Base-by-base conservation (phyloP, 2,888 invertebrate genomes). In the Lithophane ornitopus region DNA sequence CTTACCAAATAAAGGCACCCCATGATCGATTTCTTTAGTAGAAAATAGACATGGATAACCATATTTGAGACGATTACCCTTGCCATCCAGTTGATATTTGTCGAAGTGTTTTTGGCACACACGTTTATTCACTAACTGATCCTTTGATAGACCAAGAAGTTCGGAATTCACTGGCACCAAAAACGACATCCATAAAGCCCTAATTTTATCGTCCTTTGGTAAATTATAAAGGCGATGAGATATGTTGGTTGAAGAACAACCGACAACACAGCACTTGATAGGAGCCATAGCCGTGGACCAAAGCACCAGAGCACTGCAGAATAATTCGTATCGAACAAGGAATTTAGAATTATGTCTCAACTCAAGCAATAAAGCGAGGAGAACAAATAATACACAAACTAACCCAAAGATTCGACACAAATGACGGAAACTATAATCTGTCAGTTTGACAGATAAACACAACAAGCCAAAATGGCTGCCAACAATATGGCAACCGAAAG, bases 171-270 rank as follows among this genome's bases (percentile, higher is more conserved):
- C 39, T 19, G 73, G 19, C 26, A 73, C 46, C 28, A 62, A 62
- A 39, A 58, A 73, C 12, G 66, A 66, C 56, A 66, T 46, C 66
- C 72, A 73, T 49, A 72, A 66, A 46, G 54, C 65, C 58, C 66
- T 66, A 12, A 66, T 12, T 39, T 65, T 72, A 87, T 41, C 66
- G 72, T 72, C 46, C 49, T 66, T 73, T 58, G 72, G 72, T n/a
- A 59, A 19, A 49, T 39, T 58, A 26, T 14, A 73, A 59, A 73
- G 66, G 34, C 58, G 73, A 66, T 73, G 66, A 66, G 59, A 59
- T 58, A n/a, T 1, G 46, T n/a, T 73, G 9, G 73, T 73, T 73
- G 73, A 44, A 46, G 28, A 26, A 39, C 72, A 73, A 66, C 34
- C 66, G 16, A 34, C n/a, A 46, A 73, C 72, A 73, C 58, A 73